Evolutionary conservation across 1,140 invertebrate genomes (phyloP), one percentile per base, ranked within the genome.

Genomic region (Cyphomyrmex costatus): DNA sequence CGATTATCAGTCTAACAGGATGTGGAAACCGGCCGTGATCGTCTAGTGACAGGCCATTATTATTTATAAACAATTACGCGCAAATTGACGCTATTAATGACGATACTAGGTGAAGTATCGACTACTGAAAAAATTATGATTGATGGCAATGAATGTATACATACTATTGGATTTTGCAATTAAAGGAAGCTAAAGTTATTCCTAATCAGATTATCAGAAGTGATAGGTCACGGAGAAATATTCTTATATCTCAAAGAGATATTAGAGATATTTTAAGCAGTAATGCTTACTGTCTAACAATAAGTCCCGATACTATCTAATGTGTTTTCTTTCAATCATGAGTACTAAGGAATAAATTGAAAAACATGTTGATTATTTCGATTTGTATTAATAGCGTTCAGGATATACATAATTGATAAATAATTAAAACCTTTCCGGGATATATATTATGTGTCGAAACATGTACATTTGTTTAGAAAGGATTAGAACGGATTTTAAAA

Each of bases 1-100:
- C 61, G 56, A 76, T 87, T 33, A 83, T 56, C 53, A 73, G 8
- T 49, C n/a, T 56, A 90, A 79, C 85, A 90, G 85, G 85, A 90
- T 89, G 73, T 71, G 65, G 49, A 56, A 58, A 89, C 56, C 70
- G 33, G 86, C 80, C 58, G 68, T n/a, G 58, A 83, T 56, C 49
- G 19, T 63, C 58, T 71, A 7, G 36, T 30, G 61, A 80, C 51
- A 49, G 53, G 24, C 36, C n/a, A 77, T 89, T 87, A 70, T 80
- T 68, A 76, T 70, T 88, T 56, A 61, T 79, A 60, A 46, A 49
- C 33, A 61, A 68, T 68, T 14, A 74, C 2, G 3, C 51, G 51
- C 42, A 46, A 33, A 36, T 82, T 61, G n/a, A 58, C 70, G 49
- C 36, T n/a, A n/a, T 61, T 49, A 27, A 61, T n/a, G 46, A 24